A percentile compares a stretch with the other conserved stretches of the same genome.
Conservation (phyloP, 2,797 vertebrate species). For the Lacerta bilineata region DNA sequence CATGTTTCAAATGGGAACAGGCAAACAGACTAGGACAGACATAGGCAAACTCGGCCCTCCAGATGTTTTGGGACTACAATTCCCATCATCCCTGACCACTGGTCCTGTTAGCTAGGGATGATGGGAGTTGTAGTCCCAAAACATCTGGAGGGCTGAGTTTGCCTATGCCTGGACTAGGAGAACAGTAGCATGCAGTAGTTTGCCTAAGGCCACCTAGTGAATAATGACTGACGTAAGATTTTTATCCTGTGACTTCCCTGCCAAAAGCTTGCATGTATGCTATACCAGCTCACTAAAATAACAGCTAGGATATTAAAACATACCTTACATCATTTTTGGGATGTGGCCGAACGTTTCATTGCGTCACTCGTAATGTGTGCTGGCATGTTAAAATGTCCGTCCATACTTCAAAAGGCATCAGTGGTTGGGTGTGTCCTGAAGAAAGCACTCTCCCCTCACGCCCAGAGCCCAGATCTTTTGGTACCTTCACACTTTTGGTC, state of each 20-base stretch:
- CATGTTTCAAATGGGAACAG: neutral
- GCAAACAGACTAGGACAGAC: neutral
- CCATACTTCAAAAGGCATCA: neutral
- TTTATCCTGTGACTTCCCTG: neutral
- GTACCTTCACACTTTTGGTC: neutral
- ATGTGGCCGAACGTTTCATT: neutral
- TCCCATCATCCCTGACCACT: too few relatives aligned
- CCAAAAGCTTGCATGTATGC: neutral
- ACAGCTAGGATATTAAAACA: neutral
- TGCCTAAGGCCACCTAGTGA: neutral
- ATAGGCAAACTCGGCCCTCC: too few relatives aligned
- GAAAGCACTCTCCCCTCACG: neutral
- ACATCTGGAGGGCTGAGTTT: too few relatives aligned
- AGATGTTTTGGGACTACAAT: too few relatives aligned
- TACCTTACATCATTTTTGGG: slow-evolving; percentile 20
- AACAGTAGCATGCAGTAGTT: neutral
- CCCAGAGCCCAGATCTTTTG: neutral
- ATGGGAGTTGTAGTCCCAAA: too few relatives aligned
- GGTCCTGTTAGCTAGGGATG: too few relatives aligned
- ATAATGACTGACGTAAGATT: neutral
- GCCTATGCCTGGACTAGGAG: too few relatives aligned
- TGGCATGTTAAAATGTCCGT: slow-evolving; percentile 7
- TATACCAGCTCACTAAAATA: neutral
- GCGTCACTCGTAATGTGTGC: neutral
- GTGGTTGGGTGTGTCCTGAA: neutral